Percentiles rank a stretch among this genome's conserved stretches.
phyloP scores from a whole-genome alignment of 2,797 vertebrate genomes.

The Manis pentadactyla region DNA sequence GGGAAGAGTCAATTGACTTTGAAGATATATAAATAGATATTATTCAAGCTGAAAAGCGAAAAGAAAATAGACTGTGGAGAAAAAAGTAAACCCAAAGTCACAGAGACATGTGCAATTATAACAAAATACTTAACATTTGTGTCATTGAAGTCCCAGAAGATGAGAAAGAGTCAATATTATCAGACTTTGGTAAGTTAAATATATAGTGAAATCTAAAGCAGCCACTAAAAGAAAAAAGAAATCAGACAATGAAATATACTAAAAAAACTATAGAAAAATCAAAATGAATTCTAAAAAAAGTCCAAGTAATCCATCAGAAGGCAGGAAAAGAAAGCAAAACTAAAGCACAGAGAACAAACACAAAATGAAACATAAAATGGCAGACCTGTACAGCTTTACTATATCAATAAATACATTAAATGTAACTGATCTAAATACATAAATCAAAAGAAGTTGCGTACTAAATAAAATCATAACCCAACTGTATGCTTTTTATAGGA shows the following conservation, averaged over 20 bases:
- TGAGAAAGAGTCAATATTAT: not conserved
- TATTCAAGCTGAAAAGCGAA: not conserved
- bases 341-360: not conserved
- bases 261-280: not conserved
- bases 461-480: not conserved
- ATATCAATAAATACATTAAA: not conserved
- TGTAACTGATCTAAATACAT: not conserved
- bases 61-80: not conserved
- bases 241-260: not conserved
- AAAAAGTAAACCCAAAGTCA: not conserved
- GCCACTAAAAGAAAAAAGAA: not conserved
- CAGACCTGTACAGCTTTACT: not conserved
- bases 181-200: not conserved
- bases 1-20: not conserved
- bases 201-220: not conserved
- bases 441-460: not conserved
- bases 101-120: not conserved
- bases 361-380: not conserved
- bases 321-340: not conserved
- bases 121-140: not conserved
- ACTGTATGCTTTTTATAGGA: not conserved
- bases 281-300: not conserved
- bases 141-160: not conserved
- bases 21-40: not conserved
- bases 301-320: not conserved